These are phyloP conservation scores for Anastrepha obliqua DNA, from an alignment of 1,140 invertebrate species.

Conservation along the genomic window DNA sequence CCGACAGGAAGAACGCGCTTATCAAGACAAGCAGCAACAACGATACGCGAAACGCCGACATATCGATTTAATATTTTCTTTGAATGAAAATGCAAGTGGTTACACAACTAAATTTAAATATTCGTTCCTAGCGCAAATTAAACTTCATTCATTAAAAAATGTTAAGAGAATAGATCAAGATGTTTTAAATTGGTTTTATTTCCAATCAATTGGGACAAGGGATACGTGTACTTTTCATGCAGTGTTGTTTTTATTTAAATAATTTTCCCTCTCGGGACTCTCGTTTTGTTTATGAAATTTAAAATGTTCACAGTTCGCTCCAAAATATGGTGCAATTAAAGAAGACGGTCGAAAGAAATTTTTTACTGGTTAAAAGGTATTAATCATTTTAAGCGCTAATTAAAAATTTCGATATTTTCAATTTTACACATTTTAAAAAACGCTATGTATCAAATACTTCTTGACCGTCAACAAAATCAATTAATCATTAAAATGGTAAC, in stretches of 20 bases:
- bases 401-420: too few relatives aligned
- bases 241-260: neutral
- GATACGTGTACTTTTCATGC: slow-evolving; percentile 57
- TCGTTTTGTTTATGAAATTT: neutral
- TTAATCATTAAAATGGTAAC: too few relatives aligned
- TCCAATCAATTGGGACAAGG: slow-evolving; percentile 12
- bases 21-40: neutral
- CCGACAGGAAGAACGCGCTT: neutral
- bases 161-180: neutral
- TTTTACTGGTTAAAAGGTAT: too few relatives aligned
- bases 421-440: too few relatives aligned
- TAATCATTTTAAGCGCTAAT: too few relatives aligned
- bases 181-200: slow-evolving; percentile 30
- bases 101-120: neutral
- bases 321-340: too few relatives aligned
- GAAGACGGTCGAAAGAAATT: too few relatives aligned
- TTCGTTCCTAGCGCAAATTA: neutral
- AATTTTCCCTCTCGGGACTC: neutral
- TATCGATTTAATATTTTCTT: neutral
- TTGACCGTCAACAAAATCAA: too few relatives aligned
- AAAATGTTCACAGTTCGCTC: too few relatives aligned
- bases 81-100: neutral
- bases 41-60: slow-evolving; percentile 4
- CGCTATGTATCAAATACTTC: too few relatives aligned
- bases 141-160: neutral